Evolutionary conservation across 2,113 vertebrate species (phyloP), one percentile per base, ranked within the genome.

Genomic region (Apodemus sylvaticus): DNA sequence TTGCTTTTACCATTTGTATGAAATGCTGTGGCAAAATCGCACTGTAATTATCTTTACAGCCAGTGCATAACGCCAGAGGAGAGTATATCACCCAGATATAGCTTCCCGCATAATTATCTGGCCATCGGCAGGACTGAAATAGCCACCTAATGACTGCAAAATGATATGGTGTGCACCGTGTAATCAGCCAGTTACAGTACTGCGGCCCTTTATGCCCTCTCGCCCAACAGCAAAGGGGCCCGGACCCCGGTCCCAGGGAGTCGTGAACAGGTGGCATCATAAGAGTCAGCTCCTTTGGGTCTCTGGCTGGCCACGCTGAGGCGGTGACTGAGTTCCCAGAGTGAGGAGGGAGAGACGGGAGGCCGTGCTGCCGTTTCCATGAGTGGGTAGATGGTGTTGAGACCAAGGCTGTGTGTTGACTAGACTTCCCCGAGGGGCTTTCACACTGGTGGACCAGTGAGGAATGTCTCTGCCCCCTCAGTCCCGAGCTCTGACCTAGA

Each of bases 21-120:
- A 97, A 97, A 97, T 97, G 96, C 95, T 97, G 94, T 90, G 87
- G 97, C 93, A 96, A 98, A 97, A 97, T 97, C 94, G 88, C 94
- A 95, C 91, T 89, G 95, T 95, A 97, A 97, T 97, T 98, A 98
- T 96, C 94, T 94, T 96, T 97, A 97, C 62, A 93, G 96, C 58
- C 31, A 9, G 90, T 95, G 93, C 78, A 66, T 81, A 88, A 64
- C 12, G 1, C 93, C 71, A 34, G 81, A 94, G 74, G 82, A 97
- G 94, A 96, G 45, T 94, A 74, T 95, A 90, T 93, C 91, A 94
- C 85, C 96, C 94, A 88, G 94, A 96, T 91, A 95, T 81, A 94
- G 95, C 90, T 93, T 77, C 94, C 90, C 4, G 0, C 95, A 76
- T 96, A 97, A 97, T 97, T 98, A 97, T 93, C 97, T 96, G 95